Evolutionary conservation across 1,140 invertebrate genomes (phyloP), one percentile per base, ranked within the genome.

Genomic region (Venturia canescens): DNA sequence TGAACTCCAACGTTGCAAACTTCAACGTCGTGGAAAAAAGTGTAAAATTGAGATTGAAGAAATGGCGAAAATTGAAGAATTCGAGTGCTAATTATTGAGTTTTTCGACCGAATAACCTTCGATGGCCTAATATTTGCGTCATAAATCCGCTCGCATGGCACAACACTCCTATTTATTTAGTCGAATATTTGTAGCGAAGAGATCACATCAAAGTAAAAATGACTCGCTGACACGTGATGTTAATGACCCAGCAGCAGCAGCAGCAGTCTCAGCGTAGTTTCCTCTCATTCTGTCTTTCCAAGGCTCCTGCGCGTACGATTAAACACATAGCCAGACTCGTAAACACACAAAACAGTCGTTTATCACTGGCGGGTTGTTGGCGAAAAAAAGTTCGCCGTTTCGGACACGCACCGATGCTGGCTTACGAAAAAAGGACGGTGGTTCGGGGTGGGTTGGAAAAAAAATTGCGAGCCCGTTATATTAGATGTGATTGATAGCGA

Each of bases 401-500:
- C 23, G 60, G 23, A 53, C 60, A 63, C 48, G 38, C 50, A 75
- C 72, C 34, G 18, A 50, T 38, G 38, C 44, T 29, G 31, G 26
- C 38, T 9, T 48, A 71, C 31, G 21, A 23, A 74, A 50, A 74
- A 74, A 74, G 50, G 48, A n/a, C n/a, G 48, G 50, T 53, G 72
- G 21, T 26, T 53, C 44, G 38, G 15, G 27, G 66, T 78, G 38
- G 74, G 44, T 74, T 74, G 69, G 23, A 53, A 63, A 72, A 72
- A 80, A 57, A 60, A 44, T 23, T 27, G 9, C 48, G 29, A 21
- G 26, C 53, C 50, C 67, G 79, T 81, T 78, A 78, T 82, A 81
- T 80, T 78, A 77, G 23, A 78, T 78, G 77, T 84, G 83, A 84
- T 84, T 83, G 82, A 84, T 83, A 83, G 83, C 83, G 38, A 44